Evolutionary conservation across 1,140 invertebrate species (phyloP), one percentile per base, ranked within the genome.

Genomic region (Daktulosphaira vitifoliae): DNA sequence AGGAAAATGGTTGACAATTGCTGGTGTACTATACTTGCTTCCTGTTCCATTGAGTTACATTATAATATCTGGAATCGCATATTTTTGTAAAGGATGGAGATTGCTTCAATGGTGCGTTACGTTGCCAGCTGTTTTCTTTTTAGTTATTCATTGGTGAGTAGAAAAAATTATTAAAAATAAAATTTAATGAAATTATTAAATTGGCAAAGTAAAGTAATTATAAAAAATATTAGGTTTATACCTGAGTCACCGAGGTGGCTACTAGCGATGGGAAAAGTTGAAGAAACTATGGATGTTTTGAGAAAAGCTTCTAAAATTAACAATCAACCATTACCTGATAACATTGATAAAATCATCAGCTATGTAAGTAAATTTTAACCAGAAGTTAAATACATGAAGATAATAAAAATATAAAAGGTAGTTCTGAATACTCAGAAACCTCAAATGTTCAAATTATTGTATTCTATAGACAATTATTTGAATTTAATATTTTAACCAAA

Each of bases 221-320:
- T 11, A 39, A 16, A 42, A n/a, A 25, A 25, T 18, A 20, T 62
- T 42, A 72, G 85, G 78, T 77, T 90, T 18, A 75, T 91, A 22
- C 89, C 89, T 2, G 89, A 92, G 80, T 91, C 89, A 3, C 88
- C 89, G 11, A 79, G 88, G 68, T 92, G 89, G 89, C 75, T 92
- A 18, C 73, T 91, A 26, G 83, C 86, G 23, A 81, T 87, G 72
- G 86, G 87, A 50, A 80, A 81, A 68, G 78, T 79, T 3, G 78
- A 83, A 48, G 82, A 87, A 77, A 85, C 88, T 0, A 79, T 83
- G 67, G 73, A 73, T 46, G 84, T 89, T 64, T 73, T 92, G 50
- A 74, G 82, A 71, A 78, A 79, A 68, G 87, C 87, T 2, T 85
- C 87, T 5, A 72, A 69, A 53, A 81, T 81, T 65, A 86, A 86